phyloP scores from a whole-genome alignment of 2,888 invertebrate genomes.

The Ditula angustiorana region DNA sequence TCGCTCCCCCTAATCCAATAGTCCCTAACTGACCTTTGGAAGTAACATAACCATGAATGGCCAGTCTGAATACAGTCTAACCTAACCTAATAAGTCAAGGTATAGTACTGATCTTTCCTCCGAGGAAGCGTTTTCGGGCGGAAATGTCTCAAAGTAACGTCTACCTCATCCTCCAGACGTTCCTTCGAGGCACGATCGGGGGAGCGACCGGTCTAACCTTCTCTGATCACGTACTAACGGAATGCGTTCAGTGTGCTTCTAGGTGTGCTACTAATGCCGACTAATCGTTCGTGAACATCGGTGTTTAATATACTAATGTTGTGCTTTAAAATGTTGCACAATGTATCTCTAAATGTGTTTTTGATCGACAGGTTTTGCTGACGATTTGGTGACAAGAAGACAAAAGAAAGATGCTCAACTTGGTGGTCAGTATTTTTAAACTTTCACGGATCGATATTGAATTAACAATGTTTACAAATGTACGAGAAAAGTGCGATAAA shows the following conservation, averaged over 20 bases:
- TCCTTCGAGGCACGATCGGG: constrained; percentile 47
- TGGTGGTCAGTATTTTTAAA: constrained; percentile 68
- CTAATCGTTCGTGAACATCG: constrained; percentile 52
- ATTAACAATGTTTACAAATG: too few species aligned
- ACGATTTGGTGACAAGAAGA: constrained; percentile 81
- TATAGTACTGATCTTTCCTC: neutral
- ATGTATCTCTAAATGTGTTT: constrained; percentile 25
- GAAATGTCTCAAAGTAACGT: constrained; percentile 19
- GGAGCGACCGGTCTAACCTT: constrained; percentile 61
- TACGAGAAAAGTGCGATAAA: too few species aligned
- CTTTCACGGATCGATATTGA: neutral
- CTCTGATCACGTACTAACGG: constrained; percentile 64
- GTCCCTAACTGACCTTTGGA: neutral
- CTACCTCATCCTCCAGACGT: constrained; percentile 14
- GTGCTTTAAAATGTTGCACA: constrained; percentile 39
- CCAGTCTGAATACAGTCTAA: neutral
- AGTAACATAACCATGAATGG: neutral
- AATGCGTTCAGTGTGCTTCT: constrained; percentile 76
- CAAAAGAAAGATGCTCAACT: constrained; percentile 83
- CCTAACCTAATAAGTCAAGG: neutral
- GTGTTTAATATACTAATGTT: constrained; percentile 66
- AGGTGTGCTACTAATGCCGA: constrained; percentile 79
- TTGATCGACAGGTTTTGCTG: constrained; percentile 77
- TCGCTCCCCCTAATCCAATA: constrained; percentile 52
- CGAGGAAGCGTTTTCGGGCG: neutral